These are phyloP conservation scores for Lethenteron camtschaticum DNA, from an alignment of 2,113 vertebrate genomes.

Conservation along the genomic window DNA sequence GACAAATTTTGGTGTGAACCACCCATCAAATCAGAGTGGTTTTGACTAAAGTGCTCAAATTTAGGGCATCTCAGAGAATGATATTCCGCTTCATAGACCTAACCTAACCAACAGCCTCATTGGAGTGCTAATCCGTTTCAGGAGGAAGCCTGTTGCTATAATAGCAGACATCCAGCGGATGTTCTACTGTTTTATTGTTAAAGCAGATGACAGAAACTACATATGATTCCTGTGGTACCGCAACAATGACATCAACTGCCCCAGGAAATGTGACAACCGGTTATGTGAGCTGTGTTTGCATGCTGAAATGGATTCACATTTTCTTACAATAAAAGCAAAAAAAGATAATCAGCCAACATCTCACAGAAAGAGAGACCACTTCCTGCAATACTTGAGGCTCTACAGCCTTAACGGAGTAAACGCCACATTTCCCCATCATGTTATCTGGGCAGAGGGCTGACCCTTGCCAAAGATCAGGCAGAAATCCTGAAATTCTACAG, in stretches of 20 bases:
- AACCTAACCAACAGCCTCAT: conserved; percentile 7
- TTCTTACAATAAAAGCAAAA: no score
- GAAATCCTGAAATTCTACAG: no score
- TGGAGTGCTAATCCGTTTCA: conserved; percentile 8
- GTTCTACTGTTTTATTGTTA: conserved; percentile 11
- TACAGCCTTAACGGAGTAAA: no score
- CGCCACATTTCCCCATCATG: no score
- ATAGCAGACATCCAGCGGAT: conserved; percentile 9
- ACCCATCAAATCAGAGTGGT: not conserved
- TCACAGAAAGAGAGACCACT: no score
- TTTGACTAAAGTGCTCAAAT: not conserved
- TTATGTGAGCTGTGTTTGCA: no score
- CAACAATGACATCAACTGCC: not conserved
- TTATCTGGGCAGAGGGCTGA: no score
- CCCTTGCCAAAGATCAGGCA: no score
- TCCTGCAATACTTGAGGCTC: no score
- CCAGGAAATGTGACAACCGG: no score
- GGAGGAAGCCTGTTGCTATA: conserved; percentile 9
- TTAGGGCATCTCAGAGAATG: conserved; percentile 3
- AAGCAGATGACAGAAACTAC: conserved; percentile 8
- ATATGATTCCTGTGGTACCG: not conserved
- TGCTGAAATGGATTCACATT: no score
- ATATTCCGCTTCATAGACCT: conserved; percentile 7
- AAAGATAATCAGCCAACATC: no score
- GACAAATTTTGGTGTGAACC: not conserved